A percentile compares a stretch with the other conserved stretches of the same genome.
Evolutionary conservation across 1,140 invertebrate genomes (phyloP).

Genomic region (Asobara japonica): DNA sequence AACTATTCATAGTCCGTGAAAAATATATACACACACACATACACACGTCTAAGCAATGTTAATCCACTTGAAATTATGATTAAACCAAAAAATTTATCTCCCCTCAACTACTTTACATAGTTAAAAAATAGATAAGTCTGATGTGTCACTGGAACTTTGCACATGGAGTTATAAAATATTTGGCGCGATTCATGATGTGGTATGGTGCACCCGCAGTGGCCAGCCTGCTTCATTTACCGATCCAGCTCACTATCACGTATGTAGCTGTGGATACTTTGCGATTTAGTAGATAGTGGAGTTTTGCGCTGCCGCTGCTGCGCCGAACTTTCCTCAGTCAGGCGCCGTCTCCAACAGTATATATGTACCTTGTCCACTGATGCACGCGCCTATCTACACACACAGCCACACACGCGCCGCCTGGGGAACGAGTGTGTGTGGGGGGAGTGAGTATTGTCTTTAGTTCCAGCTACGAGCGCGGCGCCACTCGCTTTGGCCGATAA

Average conservation of each 20-base stretch:
- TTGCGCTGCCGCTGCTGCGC: slow-evolving; percentile 15
- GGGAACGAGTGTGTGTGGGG: neutral
- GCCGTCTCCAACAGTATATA: neutral
- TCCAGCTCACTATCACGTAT: slow-evolving; percentile 5
- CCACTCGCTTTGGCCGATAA: neutral
- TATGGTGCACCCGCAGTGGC: neutral
- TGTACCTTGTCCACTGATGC: neutral
- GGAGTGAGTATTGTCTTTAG: neutral
- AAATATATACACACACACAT: too few species aligned
- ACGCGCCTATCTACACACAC: neutral
- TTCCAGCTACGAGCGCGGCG: neutral
- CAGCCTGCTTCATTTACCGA: slow-evolving; percentile 2
- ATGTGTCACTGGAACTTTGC: too few species aligned
- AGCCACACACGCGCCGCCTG: neutral
- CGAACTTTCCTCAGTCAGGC: slow-evolving; percentile 11
- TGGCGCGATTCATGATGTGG: neutral
- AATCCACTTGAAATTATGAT: neutral
- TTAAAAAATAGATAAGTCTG: too few species aligned
- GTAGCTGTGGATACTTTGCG: neutral
- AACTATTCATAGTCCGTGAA: slow-evolving; percentile 28
- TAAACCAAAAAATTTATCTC: too few species aligned
- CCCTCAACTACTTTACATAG: too few species aligned
- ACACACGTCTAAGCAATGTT: neutral
- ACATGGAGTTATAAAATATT: too few species aligned
- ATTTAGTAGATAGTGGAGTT: neutral